Evolutionary conservation across 2,113 vertebrate species (phyloP).

Genomic region (Corythoichthys haematopterus): DNA sequence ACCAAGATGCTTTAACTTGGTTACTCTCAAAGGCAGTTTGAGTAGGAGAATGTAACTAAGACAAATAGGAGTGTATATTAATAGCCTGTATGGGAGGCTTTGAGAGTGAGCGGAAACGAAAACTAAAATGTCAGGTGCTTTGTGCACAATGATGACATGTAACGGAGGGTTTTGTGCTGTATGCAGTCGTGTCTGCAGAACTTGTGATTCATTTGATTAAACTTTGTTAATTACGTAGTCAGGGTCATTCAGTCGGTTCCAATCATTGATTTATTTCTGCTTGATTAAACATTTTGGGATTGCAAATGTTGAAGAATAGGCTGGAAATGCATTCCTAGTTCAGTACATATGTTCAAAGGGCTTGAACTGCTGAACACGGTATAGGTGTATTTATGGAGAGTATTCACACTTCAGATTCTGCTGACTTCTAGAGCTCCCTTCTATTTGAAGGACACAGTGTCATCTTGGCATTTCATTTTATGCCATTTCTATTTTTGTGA

Average conservation of each 20-base stretch:
- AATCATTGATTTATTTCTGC: no score
- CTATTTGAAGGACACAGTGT: constrained; percentile 1
- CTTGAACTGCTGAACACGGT: neutral
- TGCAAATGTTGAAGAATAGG: neutral
- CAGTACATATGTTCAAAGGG: neutral
- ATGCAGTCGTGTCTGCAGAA: neutral
- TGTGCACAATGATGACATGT: neutral
- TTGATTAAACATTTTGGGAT: neutral
- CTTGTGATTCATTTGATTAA: no score
- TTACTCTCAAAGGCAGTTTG: constrained; percentile 16
- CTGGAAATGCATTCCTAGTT: neutral
- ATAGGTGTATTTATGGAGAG: constrained; percentile 3
- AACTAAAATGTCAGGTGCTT: constrained; percentile 6
- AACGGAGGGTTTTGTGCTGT: neutral
- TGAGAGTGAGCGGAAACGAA: constrained; percentile 33
- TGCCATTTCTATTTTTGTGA: neutral
- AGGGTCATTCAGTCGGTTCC: neutral
- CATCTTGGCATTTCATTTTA: neutral
- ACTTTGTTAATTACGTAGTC: neutral
- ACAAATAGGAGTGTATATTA: constrained; percentile 57
- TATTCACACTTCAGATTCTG: neutral
- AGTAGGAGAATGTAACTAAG: constrained; percentile 56
- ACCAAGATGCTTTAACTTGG: constrained; percentile 40
- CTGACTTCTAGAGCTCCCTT: constrained; percentile 2
- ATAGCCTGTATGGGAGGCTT: constrained; percentile 41